phyloP scores from a whole-genome alignment of 2,888 invertebrate genomes.

The Drosophila affinis region DNA sequence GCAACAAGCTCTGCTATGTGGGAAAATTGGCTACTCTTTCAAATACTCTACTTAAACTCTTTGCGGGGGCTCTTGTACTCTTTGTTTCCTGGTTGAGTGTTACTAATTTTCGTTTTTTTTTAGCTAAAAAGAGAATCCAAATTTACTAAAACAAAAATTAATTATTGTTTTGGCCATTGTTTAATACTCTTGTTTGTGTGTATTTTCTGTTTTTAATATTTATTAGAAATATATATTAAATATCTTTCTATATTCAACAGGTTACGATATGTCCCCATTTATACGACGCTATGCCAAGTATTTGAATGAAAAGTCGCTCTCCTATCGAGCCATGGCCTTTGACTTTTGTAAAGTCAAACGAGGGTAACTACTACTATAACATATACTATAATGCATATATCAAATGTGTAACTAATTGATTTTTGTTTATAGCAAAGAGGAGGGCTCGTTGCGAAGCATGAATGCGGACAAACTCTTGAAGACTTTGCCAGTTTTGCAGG shows the following conservation, averaged over 20 bases:
- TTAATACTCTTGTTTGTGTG: slow-evolving; percentile 26
- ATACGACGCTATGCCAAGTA: slow-evolving; percentile 99
- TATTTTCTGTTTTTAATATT: slow-evolving; percentile 15
- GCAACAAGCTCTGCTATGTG: slow-evolving; percentile 29
- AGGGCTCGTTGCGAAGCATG: slow-evolving; percentile 98
- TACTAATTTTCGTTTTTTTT: slow-evolving; percentile 25
- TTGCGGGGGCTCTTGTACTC: slow-evolving; percentile 22
- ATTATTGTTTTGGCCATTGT: slow-evolving; percentile 47
- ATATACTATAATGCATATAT: background rate
- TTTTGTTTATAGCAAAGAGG: slow-evolving; percentile 91
- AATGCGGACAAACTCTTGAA: slow-evolving; percentile 98
- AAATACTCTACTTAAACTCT: slow-evolving; percentile 20
- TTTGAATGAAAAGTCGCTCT: slow-evolving; percentile 99
- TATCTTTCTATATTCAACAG: slow-evolving; percentile 84
- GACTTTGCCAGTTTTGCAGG: slow-evolving; percentile 97
- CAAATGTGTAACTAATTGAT: slow-evolving; percentile 9
- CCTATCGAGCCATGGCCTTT: slow-evolving; percentile 99
- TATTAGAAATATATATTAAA: slow-evolving; percentile 26
- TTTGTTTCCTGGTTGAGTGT: slow-evolving; percentile 25
- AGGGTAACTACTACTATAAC: slow-evolving; percentile 88
- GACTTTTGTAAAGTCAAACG: slow-evolving; percentile 99
- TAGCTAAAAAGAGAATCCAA: slow-evolving; percentile 26
- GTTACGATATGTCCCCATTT: slow-evolving; percentile 99
- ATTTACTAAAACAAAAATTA: slow-evolving; percentile 45
- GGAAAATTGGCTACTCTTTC: slow-evolving; percentile 44